phyloP scores from a whole-genome alignment of 2,888 invertebrate species.

The Candidula unifasciata region DNA sequence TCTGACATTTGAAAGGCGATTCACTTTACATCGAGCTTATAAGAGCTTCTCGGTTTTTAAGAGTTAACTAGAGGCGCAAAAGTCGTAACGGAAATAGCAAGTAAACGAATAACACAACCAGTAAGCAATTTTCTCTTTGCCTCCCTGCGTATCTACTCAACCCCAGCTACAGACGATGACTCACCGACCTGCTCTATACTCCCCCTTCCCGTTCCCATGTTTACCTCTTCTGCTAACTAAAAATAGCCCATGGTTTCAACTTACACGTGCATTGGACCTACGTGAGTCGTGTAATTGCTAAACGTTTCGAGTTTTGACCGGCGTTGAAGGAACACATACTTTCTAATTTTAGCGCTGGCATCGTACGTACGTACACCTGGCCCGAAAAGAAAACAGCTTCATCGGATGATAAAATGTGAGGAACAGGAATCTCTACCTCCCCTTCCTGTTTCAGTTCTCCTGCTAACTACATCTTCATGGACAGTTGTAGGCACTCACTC shows the following conservation, averaged over 20 bases:
- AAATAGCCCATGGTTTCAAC: background rate
- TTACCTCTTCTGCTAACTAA: slow-evolving; percentile 4
- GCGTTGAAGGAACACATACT: background rate
- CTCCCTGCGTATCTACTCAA: no score
- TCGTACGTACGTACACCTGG: background rate
- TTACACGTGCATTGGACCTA: background rate
- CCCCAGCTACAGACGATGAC: background rate
- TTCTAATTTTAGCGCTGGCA: background rate
- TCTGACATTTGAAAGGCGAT: no score
- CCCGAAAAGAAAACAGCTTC: background rate
- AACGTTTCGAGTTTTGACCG: background rate
- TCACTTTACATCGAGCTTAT: no score
- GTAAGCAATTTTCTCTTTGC: no score
- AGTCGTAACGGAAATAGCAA: no score
- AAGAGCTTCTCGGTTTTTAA: no score
- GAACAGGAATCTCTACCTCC: background rate
- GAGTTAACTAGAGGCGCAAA: no score
- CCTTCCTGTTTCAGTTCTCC: background rate
- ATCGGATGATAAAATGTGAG: background rate
- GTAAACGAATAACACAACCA: no score
- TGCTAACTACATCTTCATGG: background rate
- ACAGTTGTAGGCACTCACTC: background rate
- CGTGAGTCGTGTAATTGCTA: slow-evolving; percentile 16
- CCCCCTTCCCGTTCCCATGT: background rate
- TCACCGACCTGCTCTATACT: background rate